Conservation (phyloP, 2,888 invertebrate species). For the Clusia tigrina region DNA sequence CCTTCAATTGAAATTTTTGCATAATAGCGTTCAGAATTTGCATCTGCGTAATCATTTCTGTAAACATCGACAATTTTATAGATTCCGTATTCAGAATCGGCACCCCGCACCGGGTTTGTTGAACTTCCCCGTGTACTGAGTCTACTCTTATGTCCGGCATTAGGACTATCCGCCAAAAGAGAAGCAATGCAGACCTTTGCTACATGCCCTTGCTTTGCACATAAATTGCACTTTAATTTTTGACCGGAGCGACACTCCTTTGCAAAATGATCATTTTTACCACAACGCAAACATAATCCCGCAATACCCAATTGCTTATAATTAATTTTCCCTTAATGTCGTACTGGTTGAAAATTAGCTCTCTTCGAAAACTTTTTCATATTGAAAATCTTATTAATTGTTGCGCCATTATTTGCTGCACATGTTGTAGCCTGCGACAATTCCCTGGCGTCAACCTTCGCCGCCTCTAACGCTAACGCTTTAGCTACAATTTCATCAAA, state of each 20-base stretch:
- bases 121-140: no score
- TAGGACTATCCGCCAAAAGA: no score
- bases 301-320: constrained; percentile 18
- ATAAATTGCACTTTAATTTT: constrained; percentile 23
- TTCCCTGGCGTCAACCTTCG: neutral
- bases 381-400: neutral
- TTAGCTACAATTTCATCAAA: constrained; percentile 3
- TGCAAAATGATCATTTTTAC: constrained; percentile 17
- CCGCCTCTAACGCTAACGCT: constrained; percentile 12
- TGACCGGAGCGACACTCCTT: constrained; percentile 20
- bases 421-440: neutral
- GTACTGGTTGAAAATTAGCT: no score
- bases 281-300: constrained; percentile 21
- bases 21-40: constrained; percentile 15
- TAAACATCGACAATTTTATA: neutral
- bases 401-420: no score
- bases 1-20: constrained; percentile 22
- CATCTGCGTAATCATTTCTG: neutral
- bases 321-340: neutral
- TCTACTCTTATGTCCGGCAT: no score
- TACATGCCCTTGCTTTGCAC: constrained; percentile 19
- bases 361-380: no score
- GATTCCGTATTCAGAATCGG: constrained; percentile 18
- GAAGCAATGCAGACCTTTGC: constrained; percentile 20
- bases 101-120: no score